Evolutionary conservation across 2,888 invertebrate genomes (phyloP).

Genomic region (Drosophila hamatofila): DNA sequence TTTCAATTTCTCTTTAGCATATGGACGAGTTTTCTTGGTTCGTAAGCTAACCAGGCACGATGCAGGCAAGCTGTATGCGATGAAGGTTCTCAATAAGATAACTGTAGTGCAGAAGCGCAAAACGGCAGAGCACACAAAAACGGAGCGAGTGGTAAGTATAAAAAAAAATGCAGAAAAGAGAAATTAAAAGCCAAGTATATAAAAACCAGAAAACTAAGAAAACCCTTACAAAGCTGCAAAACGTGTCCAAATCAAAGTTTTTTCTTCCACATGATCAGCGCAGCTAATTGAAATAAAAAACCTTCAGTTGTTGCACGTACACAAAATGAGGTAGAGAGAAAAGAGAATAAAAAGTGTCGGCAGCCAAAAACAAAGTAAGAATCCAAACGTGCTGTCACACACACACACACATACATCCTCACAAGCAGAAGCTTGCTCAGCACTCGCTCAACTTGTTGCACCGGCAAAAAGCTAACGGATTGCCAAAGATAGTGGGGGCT

Average conservation of each 20-base stretch:
- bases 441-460: constrained; percentile 57
- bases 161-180: not conserved
- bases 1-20: constrained; percentile 88
- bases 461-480: constrained; percentile 67
- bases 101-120: constrained; percentile 97
- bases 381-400: constrained; percentile 33
- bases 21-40: constrained; percentile 98
- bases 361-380: constrained; percentile 28
- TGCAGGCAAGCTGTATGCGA: constrained; percentile 96
- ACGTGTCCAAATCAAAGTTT: constrained; percentile 39
- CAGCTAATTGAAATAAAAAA: constrained; percentile 63
- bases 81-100: constrained; percentile 99
- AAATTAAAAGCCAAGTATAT: constrained; percentile 7
- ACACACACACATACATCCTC: constrained; percentile 5
- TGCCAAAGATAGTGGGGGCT: constrained; percentile 33
- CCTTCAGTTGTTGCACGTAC: constrained; percentile 51
- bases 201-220: not conserved
- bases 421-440: constrained; percentile 26
- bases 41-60: constrained; percentile 95
- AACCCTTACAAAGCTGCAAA: constrained; percentile 26
- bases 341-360: constrained; percentile 12
- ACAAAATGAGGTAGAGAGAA: constrained; percentile 22
- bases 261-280: constrained; percentile 33
- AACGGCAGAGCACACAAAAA: constrained; percentile 98
- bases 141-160: constrained; percentile 93